These are phyloP conservation scores for Plectropomus leopardus DNA, from an alignment of 2,113 vertebrate genomes.

Conservation along the genomic window DNA sequence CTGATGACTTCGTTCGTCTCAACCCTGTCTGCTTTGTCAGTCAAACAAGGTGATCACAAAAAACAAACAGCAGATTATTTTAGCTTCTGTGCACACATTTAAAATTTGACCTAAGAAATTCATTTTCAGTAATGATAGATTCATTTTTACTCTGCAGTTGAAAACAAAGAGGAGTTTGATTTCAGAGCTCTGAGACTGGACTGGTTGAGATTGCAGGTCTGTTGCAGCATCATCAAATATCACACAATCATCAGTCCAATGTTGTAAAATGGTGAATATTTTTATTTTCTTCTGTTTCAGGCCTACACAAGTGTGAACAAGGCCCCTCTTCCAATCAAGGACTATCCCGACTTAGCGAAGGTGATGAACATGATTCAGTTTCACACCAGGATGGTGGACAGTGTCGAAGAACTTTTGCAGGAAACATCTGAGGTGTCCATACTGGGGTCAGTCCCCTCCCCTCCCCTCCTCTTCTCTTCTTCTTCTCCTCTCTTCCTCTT, in stretches of 20 bases:
- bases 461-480: not conserved
- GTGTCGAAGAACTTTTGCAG: slow-evolving; percentile 84
- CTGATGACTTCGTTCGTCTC: slow-evolving; percentile 94
- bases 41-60: slow-evolving; percentile 88
- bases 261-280: not conserved
- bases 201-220: slow-evolving; percentile 92
- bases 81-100: not conserved
- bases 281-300: slow-evolving; percentile 65
- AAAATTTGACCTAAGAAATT: not conserved
- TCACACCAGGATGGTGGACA: slow-evolving; percentile 93
- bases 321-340: slow-evolving; percentile 86
- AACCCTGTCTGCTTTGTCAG: slow-evolving; percentile 87
- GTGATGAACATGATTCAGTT: slow-evolving; percentile 94
- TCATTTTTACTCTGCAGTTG: slow-evolving; percentile 79
- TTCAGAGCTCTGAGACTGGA: slow-evolving; percentile 91
- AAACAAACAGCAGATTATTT: not conserved
- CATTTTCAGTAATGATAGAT: not conserved
- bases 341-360: slow-evolving; percentile 88
- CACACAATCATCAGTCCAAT: not conserved
- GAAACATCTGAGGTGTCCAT: slow-evolving; percentile 91
- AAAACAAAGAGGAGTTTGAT: slow-evolving; percentile 89
- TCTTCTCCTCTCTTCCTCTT: not conserved
- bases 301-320: slow-evolving; percentile 93
- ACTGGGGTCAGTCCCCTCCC: slow-evolving; percentile 85
- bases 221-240: not conserved